Evolutionary conservation across 2,888 invertebrate species (phyloP), one percentile per base, ranked within the genome.

Genomic region (Frankliniella fusca): DNA sequence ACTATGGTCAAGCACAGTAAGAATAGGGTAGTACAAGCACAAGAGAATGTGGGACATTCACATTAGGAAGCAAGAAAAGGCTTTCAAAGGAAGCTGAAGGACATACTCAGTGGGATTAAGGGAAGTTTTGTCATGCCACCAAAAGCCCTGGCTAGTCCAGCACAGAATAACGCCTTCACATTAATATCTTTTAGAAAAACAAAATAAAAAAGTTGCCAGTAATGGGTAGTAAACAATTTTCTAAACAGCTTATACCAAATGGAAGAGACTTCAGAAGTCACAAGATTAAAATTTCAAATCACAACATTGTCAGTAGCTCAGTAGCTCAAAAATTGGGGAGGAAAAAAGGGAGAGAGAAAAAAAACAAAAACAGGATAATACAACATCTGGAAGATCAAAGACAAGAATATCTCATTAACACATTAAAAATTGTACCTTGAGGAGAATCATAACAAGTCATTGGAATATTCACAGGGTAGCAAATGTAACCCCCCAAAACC

Each of bases 111-210:
- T 76, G 70, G 70, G 70, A 27, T 76, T 76, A 27, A 76, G 10
- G 70, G 27, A 76, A 76, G 70, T 76, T 9, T 76, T 76, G 70
- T 76, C 70, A 76, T 76, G 70, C 70, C 70, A 76, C 38, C 38
- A 76, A 27, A 38, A 3, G 38, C 38, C 38, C 38, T 38, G 5
- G 38, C 38, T 38, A 38, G 38, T 38, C 38, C 38, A 38, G 5
- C 5, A 38, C 38, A 38, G 38, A 3, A 38, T 38, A 38, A 38
- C 38, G 38, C 38, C 38, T 5, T 38, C 38, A 38, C 38, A 38
- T 38, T 38, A 38, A 2, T 38, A 2, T 38, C 38, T 38, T 38
- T 38, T 3, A 38, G 38, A 38, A 38, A 38, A 38, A 38, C 2
- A 38, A 38, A 38, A 38, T 38, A 38, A 5, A 38, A 2, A 38